Percentiles rank a stretch among this genome's conserved stretches.
Evolutionary conservation across 1,140 invertebrate genomes (phyloP).

Genomic region (Cydia amplana): DNA sequence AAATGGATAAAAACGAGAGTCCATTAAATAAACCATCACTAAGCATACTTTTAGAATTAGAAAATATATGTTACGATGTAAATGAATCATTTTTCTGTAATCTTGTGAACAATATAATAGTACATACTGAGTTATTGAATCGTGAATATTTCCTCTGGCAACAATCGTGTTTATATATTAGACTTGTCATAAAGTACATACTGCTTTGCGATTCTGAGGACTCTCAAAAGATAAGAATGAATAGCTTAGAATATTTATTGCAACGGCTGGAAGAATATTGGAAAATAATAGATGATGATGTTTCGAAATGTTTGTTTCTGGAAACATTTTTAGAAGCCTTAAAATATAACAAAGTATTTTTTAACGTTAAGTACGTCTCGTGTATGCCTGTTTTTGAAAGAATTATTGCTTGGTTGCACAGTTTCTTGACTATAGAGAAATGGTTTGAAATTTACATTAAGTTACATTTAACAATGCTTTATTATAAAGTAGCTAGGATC

Average conservation of each 20-base stretch:
- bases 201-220: constrained; percentile 46
- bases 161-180: constrained; percentile 39
- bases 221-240: constrained; percentile 44
- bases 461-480: constrained; percentile 59
- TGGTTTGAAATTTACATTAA: constrained; percentile 47
- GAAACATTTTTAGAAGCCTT: constrained; percentile 41
- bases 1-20: constrained; percentile 39
- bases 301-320: constrained; percentile 23
- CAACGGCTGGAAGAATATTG: constrained; percentile 36
- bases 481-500: constrained; percentile 50
- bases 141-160: not conserved
- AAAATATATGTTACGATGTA: constrained; percentile 45
- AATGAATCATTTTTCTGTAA: constrained; percentile 43
- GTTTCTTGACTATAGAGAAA: constrained; percentile 46
- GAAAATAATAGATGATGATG: not conserved
- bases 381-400: constrained; percentile 50
- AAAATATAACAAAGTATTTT: constrained; percentile 53
- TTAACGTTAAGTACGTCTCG: constrained; percentile 44
- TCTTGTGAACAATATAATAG: constrained; percentile 32
- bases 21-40: too few relatives aligned
- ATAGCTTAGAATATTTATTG: constrained; percentile 49
- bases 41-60: constrained; percentile 33
- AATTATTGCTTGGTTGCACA: constrained; percentile 44
- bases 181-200: constrained; percentile 53
- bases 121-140: constrained; percentile 20